Evolutionary conservation across 2,888 invertebrate genomes (phyloP), one percentile per base, ranked within the genome.

Genomic region (Lithophane ornitopus): DNA sequence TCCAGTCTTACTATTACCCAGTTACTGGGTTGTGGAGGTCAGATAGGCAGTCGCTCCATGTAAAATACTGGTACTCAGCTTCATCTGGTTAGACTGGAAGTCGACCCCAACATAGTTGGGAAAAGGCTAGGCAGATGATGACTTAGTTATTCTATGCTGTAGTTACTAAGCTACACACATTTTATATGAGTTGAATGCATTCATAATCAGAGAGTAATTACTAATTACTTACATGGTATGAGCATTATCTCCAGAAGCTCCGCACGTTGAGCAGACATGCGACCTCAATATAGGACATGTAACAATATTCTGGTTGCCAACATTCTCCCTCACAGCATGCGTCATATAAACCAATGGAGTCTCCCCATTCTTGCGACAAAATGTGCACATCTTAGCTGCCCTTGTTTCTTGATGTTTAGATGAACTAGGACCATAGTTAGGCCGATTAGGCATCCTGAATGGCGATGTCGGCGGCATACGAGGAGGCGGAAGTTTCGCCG

Each of bases 291-390:
- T 95, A 0, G 96, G 96, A 66, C 96, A 96, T 0, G 94, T 93
- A 1, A 96, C 96, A 39, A 95, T 81, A 76, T 89, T 90, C 70
- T 87, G 90, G 52, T 89, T 92, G 0, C 91, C 94, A 41, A 93
- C 74, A 71, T 89, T 93, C 72, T 94, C 93, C 71, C 94, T 95
- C 0, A 96, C 93, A 0, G 85, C 70, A 82, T 96, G 96, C 0
- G 91, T 93, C 91, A 91, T 93, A 69, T 94, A 96, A 9, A 96
- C 95, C 34, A 91, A 54, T 0, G 95, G 93, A 1, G 94, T 93
- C 85, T 96, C 96, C 0, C 96, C 96, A 80, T 96, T 96, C 81
- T 96, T 96, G 0, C 94, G 92, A 65, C 96, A 96, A 80, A 96
- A 95, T 0, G 93, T 93, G 72, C 96, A 96, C 87, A 95, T 90